Conservation (phyloP, 2,113 vertebrate genomes). For the Marmota flaviventris region DNA sequence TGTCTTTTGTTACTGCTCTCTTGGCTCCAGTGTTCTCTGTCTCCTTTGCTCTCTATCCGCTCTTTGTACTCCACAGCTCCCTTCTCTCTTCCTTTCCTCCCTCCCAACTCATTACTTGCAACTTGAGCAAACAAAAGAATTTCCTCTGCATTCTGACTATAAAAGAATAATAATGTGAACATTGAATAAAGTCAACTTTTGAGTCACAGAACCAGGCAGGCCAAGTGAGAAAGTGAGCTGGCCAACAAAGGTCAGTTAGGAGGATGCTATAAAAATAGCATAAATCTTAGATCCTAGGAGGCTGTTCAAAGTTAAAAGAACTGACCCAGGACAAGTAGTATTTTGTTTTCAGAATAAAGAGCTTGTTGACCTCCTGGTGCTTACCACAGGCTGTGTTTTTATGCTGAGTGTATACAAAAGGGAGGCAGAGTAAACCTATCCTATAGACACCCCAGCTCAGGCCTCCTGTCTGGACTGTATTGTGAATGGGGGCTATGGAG, state of each 20-base stretch:
- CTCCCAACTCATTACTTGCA: not conserved
- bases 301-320: constrained; percentile 19
- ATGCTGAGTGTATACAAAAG: not conserved
- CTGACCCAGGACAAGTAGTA: not conserved
- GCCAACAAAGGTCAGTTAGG: not conserved
- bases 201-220: not conserved
- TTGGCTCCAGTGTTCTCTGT: not conserved
- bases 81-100: not conserved
- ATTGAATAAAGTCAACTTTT: constrained; percentile 14
- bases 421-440: not conserved
- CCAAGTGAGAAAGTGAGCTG: constrained; percentile 25
- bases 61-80: not conserved
- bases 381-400: not conserved
- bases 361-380: not conserved
- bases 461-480: not conserved
- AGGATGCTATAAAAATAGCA: constrained; percentile 48
- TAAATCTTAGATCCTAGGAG: constrained; percentile 2
- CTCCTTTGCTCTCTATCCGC: not conserved
- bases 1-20: not conserved
- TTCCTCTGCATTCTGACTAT: constrained; percentile 38
- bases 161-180: constrained; percentile 31
- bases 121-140: constrained; percentile 47
- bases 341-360: constrained; percentile 30
- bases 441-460: not conserved
- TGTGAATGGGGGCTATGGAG: not conserved